A percentile compares a stretch with the other conserved stretches of the same genome.
Evolutionary conservation across 2,113 vertebrate genomes (phyloP).

Genomic region (Dicrurus megarhynchus): DNA sequence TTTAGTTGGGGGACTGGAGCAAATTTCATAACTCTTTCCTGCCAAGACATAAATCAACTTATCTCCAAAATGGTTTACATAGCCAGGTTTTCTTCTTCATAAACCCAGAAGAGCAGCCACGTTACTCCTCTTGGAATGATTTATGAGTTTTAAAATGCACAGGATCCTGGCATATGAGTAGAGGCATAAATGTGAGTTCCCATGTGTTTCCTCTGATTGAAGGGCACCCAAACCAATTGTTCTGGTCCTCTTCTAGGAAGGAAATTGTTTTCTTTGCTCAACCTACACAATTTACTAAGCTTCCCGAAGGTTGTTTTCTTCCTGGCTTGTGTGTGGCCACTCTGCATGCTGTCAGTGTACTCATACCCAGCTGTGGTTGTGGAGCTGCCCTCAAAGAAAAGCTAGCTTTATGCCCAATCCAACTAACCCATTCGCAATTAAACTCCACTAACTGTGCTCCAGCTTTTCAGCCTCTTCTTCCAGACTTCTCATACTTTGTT

Average conservation of each 20-base stretch:
- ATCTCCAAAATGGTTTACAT: conserved; percentile 18
- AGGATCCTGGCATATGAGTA: not conserved
- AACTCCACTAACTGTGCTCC: conserved; percentile 15
- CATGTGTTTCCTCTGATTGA: not conserved
- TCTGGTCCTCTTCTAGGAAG: not conserved
- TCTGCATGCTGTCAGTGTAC: conserved; percentile 9
- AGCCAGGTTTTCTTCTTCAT: conserved; percentile 26
- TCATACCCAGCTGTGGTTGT: conserved; percentile 5
- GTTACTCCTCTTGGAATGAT: not conserved
- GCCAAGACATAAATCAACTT: conserved; percentile 18
- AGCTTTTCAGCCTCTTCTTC: not conserved
- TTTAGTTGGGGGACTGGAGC: not conserved
- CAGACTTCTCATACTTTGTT: not conserved
- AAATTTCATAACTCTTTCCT: conserved; percentile 34
- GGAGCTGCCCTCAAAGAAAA: not conserved
- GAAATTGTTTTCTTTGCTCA: not conserved
- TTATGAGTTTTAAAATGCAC: conserved; percentile 28
- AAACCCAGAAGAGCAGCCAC: not conserved
- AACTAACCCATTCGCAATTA: conserved; percentile 39
- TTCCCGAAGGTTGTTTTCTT: not conserved
- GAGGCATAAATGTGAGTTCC: not conserved
- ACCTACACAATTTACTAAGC: not conserved
- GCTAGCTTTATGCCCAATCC: not conserved
- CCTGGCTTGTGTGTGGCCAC: not conserved
- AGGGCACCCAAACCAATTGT: not conserved